phyloP scores from a whole-genome alignment of 2,888 invertebrate genomes.

The Cheilosia scutellata region DNA sequence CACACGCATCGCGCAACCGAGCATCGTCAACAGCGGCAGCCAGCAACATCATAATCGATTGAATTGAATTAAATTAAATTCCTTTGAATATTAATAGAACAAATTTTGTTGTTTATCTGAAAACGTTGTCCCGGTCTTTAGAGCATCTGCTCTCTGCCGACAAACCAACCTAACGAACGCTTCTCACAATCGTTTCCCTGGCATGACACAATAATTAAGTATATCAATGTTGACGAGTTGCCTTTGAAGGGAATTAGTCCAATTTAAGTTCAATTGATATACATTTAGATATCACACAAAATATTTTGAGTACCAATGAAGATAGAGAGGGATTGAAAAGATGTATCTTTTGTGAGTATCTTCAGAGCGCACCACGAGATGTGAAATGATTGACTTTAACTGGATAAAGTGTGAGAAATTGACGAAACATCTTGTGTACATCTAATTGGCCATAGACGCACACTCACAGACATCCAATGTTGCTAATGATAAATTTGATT shows the following conservation, averaged over 20 bases:
- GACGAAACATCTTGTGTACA: conserved; percentile 11
- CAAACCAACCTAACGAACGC: too few relatives aligned
- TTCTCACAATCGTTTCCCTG: conserved; percentile 1
- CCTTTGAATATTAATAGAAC: conserved; percentile 62
- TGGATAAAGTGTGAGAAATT: conserved; percentile 36
- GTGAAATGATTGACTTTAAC: conserved; percentile 30
- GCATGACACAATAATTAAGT: conserved; percentile 70
- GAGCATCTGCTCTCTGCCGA: too few relatives aligned
- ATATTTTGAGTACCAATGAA: background rate
- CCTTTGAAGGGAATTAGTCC: conserved; percentile 72
- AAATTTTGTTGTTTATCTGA: conserved; percentile 59
- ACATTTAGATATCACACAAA: conserved; percentile 6
- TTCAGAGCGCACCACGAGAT: background rate
- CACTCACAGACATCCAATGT: conserved; percentile 9
- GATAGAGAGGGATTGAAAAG: conserved; percentile 33
- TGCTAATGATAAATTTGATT: conserved; percentile 17
- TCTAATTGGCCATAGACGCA: conserved; percentile 23
- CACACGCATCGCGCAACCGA: conserved; percentile 21
- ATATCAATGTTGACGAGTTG: conserved; percentile 63
- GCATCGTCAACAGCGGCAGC: conserved; percentile 8
- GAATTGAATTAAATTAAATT: conserved; percentile 65
- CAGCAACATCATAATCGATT: conserved; percentile 60
- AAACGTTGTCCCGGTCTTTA: conserved; percentile 1
- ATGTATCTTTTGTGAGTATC: conserved; percentile 19
- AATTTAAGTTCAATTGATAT: conserved; percentile 70